Evolutionary conservation across 2,797 vertebrate genomes (phyloP).

Genomic region (Xenopus petersii): DNA sequence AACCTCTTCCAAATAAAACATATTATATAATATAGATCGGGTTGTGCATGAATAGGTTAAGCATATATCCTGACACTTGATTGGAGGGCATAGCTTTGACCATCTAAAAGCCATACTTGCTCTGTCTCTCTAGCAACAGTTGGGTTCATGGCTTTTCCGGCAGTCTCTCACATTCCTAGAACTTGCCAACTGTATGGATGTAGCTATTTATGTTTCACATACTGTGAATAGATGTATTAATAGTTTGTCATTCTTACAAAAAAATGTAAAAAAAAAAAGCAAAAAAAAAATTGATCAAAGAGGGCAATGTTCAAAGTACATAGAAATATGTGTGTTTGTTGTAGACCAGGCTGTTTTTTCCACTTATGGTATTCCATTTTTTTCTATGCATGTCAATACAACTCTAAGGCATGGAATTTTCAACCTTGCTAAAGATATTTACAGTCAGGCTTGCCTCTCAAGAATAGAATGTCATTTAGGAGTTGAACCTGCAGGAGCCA

Average conservation of each 20-base stretch:
- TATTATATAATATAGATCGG: too few species aligned
- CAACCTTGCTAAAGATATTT: background rate
- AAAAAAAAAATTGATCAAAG: background rate
- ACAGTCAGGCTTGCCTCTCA: background rate
- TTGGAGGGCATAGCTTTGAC: background rate
- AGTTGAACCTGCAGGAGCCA: too few species aligned
- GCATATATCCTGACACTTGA: background rate
- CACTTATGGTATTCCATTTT: background rate
- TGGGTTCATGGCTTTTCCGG: slow-evolving; percentile 4
- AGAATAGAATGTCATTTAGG: background rate
- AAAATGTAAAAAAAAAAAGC: background rate
- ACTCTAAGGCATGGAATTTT: background rate
- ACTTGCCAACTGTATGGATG: slow-evolving; percentile 15
- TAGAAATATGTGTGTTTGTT: background rate
- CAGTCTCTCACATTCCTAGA: background rate
- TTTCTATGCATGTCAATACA: background rate
- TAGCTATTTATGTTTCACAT: slow-evolving; percentile 9
- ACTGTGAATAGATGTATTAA: slow-evolving; percentile 12
- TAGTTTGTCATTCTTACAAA: slow-evolving; percentile 1
- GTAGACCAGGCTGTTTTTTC: background rate
- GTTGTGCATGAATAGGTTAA: slow-evolving; percentile 9
- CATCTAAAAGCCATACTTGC: background rate
- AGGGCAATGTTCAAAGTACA: background rate
- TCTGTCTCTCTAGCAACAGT: background rate
- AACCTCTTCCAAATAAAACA: too few species aligned